Evolutionary conservation across 2,888 invertebrate genomes (phyloP).

Genomic region (Bombylius major): DNA sequence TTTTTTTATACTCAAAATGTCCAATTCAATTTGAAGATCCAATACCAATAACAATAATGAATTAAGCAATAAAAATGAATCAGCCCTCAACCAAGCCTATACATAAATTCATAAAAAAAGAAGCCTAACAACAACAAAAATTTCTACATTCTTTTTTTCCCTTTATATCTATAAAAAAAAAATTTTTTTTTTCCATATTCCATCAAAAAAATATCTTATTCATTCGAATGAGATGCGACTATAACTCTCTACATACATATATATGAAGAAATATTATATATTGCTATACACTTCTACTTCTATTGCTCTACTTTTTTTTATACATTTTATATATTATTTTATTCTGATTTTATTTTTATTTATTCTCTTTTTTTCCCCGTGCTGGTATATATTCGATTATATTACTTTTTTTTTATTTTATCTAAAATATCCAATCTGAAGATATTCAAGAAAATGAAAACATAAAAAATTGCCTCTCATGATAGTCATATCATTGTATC

Average conservation of each 20-base stretch:
- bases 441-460: constrained; percentile 14
- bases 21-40: constrained; percentile 13
- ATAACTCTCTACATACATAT: too few relatives aligned
- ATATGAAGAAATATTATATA: too few relatives aligned
- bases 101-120: not conserved
- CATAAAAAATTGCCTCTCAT: constrained; percentile 15
- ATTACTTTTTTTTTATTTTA: constrained; percentile 7
- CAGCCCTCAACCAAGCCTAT: not conserved
- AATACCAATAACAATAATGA: constrained; percentile 14
- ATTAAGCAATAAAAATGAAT: constrained; percentile 12
- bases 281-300: too few relatives aligned
- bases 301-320: too few relatives aligned
- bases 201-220: too few relatives aligned
- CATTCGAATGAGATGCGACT: too few relatives aligned
- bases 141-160: not conserved
- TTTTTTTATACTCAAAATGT: not conserved
- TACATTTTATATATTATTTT: too few relatives aligned
- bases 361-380: too few relatives aligned
- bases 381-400: constrained; percentile 3
- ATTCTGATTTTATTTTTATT: too few relatives aligned
- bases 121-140: not conserved
- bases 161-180: not conserved
- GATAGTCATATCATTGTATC: constrained; percentile 10
- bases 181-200: not conserved
- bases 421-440: constrained; percentile 11